Percentiles rank a stretch among this genome's conserved stretches.
phyloP scores from a whole-genome alignment of 2,113 vertebrate genomes.

The Vireo altiloquus region DNA sequence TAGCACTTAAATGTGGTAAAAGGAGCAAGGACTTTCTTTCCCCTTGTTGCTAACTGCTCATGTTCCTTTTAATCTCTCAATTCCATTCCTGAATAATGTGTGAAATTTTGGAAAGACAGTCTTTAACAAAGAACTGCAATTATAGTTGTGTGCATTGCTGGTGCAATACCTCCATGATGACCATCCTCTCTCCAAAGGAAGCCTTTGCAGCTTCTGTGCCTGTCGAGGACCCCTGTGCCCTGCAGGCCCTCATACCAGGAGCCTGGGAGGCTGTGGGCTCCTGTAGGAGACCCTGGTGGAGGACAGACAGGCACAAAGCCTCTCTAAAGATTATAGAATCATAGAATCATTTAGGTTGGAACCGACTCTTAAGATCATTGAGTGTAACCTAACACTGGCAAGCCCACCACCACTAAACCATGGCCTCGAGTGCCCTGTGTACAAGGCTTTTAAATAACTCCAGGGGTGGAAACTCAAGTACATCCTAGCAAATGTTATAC shows the following conservation, averaged over 20 bases:
- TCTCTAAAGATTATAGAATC: neutral
- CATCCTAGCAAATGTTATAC: neutral
- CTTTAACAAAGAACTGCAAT: neutral
- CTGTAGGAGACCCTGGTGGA: neutral
- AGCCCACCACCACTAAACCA: neutral
- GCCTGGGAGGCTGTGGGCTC: neutral
- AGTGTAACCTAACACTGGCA: neutral
- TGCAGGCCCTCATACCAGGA: fast-evolving
- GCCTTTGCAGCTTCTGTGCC: neutral
- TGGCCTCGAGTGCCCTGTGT: neutral
- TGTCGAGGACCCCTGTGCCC: neutral
- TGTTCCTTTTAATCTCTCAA: neutral
- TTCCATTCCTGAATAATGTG: neutral
- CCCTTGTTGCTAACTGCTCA: neutral
- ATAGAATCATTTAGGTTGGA: neutral
- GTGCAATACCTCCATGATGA: fast-evolving
- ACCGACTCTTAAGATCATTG: neutral
- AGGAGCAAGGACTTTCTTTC: neutral
- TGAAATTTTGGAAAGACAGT: neutral
- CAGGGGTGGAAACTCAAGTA: neutral
- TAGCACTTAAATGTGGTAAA: neutral
- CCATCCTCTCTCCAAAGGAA: neutral
- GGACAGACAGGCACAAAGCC: neutral
- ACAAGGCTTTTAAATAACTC: neutral
- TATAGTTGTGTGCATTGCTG: neutral